Percentiles rank a stretch among this genome's conserved stretches.
These are phyloP conservation scores for Autographa gamma DNA, from an alignment of 2,888 invertebrate genomes.

Conservation along the genomic window DNA sequence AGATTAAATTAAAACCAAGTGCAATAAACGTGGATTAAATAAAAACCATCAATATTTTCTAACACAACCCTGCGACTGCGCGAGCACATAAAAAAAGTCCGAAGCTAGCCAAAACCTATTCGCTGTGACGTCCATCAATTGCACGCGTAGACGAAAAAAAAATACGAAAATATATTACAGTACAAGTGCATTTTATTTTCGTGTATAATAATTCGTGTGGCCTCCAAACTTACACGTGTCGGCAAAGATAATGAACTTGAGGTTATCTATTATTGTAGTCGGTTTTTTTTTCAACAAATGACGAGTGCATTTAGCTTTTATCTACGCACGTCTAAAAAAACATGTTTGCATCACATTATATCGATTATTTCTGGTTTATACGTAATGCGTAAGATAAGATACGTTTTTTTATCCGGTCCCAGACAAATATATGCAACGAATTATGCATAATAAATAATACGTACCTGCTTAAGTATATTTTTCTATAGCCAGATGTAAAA, in stretches of 20 bases:
- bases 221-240: conserved; percentile 73
- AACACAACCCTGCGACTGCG: conserved; percentile 13
- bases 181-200: conserved; percentile 54
- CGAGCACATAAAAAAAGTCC: conserved; percentile 3
- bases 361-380: conserved; percentile 32
- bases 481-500: not conserved
- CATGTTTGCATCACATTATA: conserved; percentile 31
- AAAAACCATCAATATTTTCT: not conserved
- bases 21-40: conserved; percentile 1
- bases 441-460: not conserved
- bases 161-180: conserved; percentile 28
- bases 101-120: conserved; percentile 24
- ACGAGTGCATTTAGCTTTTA: conserved; percentile 72
- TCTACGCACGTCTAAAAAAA: conserved; percentile 36
- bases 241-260: conserved; percentile 54
- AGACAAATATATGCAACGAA: not conserved
- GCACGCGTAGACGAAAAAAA: conserved; percentile 26
- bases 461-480: not conserved
- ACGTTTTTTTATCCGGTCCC: not conserved
- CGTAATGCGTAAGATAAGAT: conserved; percentile 37
- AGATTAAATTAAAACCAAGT: not conserved
- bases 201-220: conserved; percentile 41
- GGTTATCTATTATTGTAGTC: conserved; percentile 65
- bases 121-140: conserved; percentile 20
- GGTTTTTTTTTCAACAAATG: conserved; percentile 69